Evolutionary conservation across 2,113 vertebrate species (phyloP), one percentile per base, ranked within the genome.

Genomic region (Mormyrus iriodes): DNA sequence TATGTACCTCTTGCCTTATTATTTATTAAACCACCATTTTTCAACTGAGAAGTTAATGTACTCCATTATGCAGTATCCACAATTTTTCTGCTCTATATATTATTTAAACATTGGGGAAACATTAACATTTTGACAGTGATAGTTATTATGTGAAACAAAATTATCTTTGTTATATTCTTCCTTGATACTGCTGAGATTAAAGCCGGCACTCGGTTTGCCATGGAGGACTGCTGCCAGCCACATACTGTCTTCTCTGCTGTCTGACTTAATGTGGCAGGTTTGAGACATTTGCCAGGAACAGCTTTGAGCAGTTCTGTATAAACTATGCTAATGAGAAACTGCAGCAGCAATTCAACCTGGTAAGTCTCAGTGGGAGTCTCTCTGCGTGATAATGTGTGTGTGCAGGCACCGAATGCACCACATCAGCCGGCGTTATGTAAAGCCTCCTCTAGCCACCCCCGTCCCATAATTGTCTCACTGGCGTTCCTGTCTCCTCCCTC

Each of bases 271-370:
- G 24, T 21, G 85, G 0, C 94, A 96, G 96, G 89, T 97, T 97
- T 92, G 96, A 97, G 94, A 96, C 95, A 1, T 96, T 97, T 90
- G 94, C 96, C 31, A 90, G 92, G 86, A 97, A 97, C 94, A 97
- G 96, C 90, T 97, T 97, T 92, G 96, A 97, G 90, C 96, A 97
- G 92, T 97, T 97, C 92, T 96, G 96, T 90, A 97, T 97, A 89
- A 97, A 97, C 91, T 97, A 96, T 51, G 96, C 96, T 7, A 97
- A 97, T 83, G 96, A 97, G 91, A 97, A 97, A 88, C 94, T 97
- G 53, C 96, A 97, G 88, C 96, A 97, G 89, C 96, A 97, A 85
- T 96, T 97, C 91, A 97, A 95, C 92, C 93, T 94, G 94, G 96
- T 97, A 89, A 92, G 95, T 92, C 7, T 27, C 0, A 15, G 52